Evolutionary conservation across 2,888 invertebrate genomes (phyloP).

Genomic region (Drosophila maculinotata): DNA sequence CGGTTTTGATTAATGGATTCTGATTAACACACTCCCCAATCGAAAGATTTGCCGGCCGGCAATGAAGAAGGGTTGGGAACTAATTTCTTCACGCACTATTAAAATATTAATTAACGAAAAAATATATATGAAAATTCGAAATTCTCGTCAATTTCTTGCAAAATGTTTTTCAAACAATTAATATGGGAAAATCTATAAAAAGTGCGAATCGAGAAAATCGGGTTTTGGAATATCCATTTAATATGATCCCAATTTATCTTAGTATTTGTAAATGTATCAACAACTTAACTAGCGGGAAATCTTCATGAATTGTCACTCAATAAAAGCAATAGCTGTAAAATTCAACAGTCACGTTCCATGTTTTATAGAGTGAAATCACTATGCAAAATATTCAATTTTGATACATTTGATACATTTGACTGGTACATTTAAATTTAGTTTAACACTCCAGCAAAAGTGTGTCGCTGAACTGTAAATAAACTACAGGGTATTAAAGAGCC

Average conservation of each 20-base stretch:
- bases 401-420: slow-evolving; percentile 65
- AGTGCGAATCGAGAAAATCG: too few relatives aligned
- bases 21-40: too few relatives aligned
- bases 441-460: slow-evolving; percentile 51
- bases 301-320: slow-evolving; percentile 25
- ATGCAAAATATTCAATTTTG: slow-evolving; percentile 66
- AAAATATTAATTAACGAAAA: too few relatives aligned
- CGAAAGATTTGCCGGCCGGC: too few relatives aligned
- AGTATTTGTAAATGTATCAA: slow-evolving; percentile 21
- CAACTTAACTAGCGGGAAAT: slow-evolving; percentile 10
- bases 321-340: slow-evolving; percentile 44
- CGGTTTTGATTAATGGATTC: too few relatives aligned
- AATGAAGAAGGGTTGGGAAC: too few relatives aligned
- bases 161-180: too few relatives aligned
- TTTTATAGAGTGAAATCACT: slow-evolving; percentile 15
- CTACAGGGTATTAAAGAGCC: slow-evolving; percentile 21
- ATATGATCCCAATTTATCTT: not conserved
- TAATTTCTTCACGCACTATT: too few relatives aligned
- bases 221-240: too few relatives aligned
- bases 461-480: slow-evolving; percentile 18
- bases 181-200: too few relatives aligned
- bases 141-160: too few relatives aligned
- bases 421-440: slow-evolving; percentile 70
- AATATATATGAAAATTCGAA: too few relatives aligned
- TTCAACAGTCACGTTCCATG: slow-evolving; percentile 64